Evolutionary conservation across 2,113 vertebrate genomes (phyloP).

Genomic region (Tautogolabrus adspersus): DNA sequence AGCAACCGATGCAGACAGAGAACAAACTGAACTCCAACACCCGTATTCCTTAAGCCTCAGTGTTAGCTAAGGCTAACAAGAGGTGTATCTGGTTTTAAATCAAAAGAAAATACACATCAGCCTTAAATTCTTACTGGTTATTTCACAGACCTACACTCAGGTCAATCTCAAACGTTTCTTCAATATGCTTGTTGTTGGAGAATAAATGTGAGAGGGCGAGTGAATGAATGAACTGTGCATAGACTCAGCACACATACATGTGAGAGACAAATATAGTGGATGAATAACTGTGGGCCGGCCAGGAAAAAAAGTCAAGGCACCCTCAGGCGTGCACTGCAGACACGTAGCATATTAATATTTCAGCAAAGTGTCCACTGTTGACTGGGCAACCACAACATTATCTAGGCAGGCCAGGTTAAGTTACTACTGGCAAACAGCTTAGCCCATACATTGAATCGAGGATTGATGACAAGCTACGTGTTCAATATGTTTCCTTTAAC

Average conservation of each 20-base stretch:
- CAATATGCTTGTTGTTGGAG: slow-evolving; percentile 17
- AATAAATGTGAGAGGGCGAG: slow-evolving; percentile 3
- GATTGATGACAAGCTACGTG: neutral
- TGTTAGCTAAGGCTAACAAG: neutral
- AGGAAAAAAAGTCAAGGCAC: slow-evolving; percentile 48
- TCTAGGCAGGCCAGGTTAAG: slow-evolving; percentile 71
- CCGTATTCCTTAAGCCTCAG: neutral
- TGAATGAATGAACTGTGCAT: slow-evolving; percentile 53
- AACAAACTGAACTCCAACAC: neutral
- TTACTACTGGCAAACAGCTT: slow-evolving; percentile 67
- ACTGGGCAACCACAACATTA: slow-evolving; percentile 81
- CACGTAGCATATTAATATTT: slow-evolving; percentile 81
- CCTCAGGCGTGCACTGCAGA: slow-evolving; percentile 4
- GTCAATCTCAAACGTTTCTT: slow-evolving; percentile 4
- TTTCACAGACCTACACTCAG: neutral
- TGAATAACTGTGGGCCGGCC: slow-evolving; percentile 38
- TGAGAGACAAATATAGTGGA: slow-evolving; percentile 59
- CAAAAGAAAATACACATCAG: neutral
- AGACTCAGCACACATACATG: slow-evolving; percentile 32
- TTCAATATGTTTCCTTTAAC: neutral
- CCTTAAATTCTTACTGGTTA: neutral
- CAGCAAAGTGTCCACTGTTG: slow-evolving; percentile 72
- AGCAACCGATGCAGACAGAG: slow-evolving; percentile 17
- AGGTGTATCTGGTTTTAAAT: neutral
- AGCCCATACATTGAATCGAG: slow-evolving; percentile 50